A percentile compares a stretch with the other conserved stretches of the same genome.
phyloP scores from a whole-genome alignment of 2,888 invertebrate species.

The Sinodicranocentrus sp. region DNA sequence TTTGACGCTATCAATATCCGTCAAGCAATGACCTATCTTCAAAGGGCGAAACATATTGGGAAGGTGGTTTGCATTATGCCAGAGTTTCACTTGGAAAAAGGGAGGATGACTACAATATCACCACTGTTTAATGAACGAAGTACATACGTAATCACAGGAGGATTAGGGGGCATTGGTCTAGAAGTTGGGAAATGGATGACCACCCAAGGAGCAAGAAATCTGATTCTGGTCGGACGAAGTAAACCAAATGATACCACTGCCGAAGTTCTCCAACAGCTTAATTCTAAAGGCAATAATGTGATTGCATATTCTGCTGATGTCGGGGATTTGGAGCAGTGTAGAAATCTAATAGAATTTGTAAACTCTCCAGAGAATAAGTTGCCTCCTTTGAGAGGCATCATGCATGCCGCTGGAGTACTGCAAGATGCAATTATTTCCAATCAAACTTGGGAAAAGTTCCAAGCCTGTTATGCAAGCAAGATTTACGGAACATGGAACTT shows the following conservation, averaged over 20 bases:
- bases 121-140: conserved; percentile 43
- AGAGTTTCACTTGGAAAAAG: conserved; percentile 18
- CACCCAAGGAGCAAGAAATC: conserved; percentile 50
- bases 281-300: not conserved
- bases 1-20: conserved; percentile 56
- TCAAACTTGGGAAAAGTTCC: conserved; percentile 65
- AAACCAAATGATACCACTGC: not conserved
- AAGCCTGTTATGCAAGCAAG: conserved; percentile 25
- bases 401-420: conserved; percentile 64
- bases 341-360: not conserved
- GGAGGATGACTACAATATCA: not conserved
- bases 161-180: conserved; percentile 66
- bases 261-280: not conserved
- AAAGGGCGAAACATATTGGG: conserved; percentile 69
- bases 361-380: not conserved
- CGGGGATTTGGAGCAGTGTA: conserved; percentile 33
- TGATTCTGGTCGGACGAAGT: conserved; percentile 63
- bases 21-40: conserved; percentile 59
- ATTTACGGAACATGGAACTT: conserved; percentile 66
- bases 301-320: conserved; percentile 24
- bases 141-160: conserved; percentile 57
- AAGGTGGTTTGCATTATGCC: conserved; percentile 64
- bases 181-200: conserved; percentile 71
- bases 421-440: conserved; percentile 47
- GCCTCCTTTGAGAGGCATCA: conserved; percentile 60